Percentiles rank a stretch among this genome's conserved stretches.
phyloP scores from a whole-genome alignment of 2,113 vertebrate genomes.

The Penelope pileata region DNA sequence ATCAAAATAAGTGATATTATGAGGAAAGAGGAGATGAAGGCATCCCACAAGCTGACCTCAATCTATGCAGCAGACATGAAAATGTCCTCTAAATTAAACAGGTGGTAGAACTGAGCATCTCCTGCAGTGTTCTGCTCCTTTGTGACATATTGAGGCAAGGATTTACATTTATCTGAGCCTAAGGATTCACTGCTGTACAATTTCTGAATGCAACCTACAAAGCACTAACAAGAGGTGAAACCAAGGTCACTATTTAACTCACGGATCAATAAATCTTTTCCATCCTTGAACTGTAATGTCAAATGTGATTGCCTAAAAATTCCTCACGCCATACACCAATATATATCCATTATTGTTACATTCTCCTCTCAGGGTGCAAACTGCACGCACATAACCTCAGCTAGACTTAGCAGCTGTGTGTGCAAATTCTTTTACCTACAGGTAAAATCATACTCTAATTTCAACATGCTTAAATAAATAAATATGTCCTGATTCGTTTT shows the following conservation, averaged over 20 bases:
- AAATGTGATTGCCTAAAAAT: constrained; percentile 38
- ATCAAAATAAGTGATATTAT: constrained; percentile 42
- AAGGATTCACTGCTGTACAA: neutral
- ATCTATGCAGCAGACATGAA: neutral
- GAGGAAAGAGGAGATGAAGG: constrained; percentile 2
- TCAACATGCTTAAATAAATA: constrained; percentile 29
- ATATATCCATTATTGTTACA: neutral
- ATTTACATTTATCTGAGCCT: neutral
- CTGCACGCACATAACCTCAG: neutral
- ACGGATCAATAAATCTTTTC: constrained; percentile 58
- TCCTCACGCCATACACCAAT: neutral
- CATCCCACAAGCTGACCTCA: neutral
- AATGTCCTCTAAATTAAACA: neutral
- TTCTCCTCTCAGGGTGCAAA: constrained; percentile 12
- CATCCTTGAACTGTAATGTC: constrained; percentile 62
- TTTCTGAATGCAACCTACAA: neutral
- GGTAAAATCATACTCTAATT: neutral
- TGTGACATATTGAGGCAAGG: neutral
- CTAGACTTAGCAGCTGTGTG: neutral
- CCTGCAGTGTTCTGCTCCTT: neutral
- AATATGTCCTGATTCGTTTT: neutral
- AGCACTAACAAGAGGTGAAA: constrained; percentile 50
- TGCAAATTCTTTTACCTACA: neutral
- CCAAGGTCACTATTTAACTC: constrained; percentile 53
- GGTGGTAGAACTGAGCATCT: neutral